Conservation (phyloP, 2,888 invertebrate genomes). For the Apamea anceps region DNA sequence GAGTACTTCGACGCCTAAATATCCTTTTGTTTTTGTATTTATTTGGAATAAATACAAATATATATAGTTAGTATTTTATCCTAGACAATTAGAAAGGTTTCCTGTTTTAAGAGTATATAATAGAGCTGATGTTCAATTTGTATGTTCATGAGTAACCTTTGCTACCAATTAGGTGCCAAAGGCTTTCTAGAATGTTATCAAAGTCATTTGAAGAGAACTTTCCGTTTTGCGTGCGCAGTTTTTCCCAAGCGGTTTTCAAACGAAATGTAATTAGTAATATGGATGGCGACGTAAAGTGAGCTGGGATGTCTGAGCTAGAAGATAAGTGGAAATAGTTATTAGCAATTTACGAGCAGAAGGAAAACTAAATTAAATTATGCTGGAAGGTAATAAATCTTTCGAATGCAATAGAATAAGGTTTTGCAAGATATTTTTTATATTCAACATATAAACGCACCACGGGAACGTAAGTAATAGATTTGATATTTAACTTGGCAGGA, state of each 20-base stretch:
- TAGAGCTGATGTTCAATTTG: constrained; percentile 9
- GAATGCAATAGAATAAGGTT: constrained; percentile 12
- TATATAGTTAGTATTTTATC: too few relatives aligned
- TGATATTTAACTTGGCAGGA: background rate
- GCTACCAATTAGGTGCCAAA: constrained; percentile 23
- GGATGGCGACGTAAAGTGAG: constrained; percentile 38
- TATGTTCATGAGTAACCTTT: background rate
- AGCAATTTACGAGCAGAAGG: constrained; percentile 38
- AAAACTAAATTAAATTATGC: constrained; percentile 46
- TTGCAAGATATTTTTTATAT: background rate
- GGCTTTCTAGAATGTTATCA: constrained; percentile 22
- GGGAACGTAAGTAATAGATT: background rate
- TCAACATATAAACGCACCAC: background rate
- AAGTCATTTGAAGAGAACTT: constrained; percentile 40
- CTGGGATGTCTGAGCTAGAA: constrained; percentile 35
- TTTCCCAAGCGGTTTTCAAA: constrained; percentile 46
- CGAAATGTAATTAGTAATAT: constrained; percentile 53
- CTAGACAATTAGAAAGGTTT: too few relatives aligned
- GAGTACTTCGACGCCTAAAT: too few relatives aligned
- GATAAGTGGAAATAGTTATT: constrained; percentile 58
- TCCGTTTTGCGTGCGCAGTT: constrained; percentile 33
- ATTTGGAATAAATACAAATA: too few relatives aligned
- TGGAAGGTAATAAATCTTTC: constrained; percentile 47
- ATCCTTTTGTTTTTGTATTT: too few relatives aligned
- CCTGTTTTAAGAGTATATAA: background rate